Conservation (phyloP, 1,140 invertebrate genomes). For the Macrobrachium nipponense region DNA sequence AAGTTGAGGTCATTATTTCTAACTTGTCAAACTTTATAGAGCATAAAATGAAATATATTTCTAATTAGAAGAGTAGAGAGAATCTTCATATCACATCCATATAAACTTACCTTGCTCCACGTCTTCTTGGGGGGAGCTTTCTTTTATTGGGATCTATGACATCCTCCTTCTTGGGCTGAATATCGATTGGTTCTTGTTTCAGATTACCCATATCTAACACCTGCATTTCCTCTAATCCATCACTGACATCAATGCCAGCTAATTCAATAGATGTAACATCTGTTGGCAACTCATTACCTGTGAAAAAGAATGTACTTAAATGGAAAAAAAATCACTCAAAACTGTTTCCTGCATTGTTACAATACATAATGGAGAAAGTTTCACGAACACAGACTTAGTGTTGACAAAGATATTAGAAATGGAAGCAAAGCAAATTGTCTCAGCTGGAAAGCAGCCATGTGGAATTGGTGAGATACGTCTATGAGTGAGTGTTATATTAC, state of each 20-base stretch:
- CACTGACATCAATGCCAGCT: slow-evolving; percentile 23
- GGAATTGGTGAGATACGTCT: no score
- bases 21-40: no score
- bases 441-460: no score
- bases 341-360: no score
- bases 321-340: no score
- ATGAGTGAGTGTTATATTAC: no score
- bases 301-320: background rate
- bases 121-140: slow-evolving; percentile 46
- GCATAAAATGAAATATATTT: background rate
- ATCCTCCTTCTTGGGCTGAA: slow-evolving; percentile 28
- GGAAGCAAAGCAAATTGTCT: no score
- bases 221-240: slow-evolving; percentile 41
- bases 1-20: no score
- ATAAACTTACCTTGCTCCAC: slow-evolving; percentile 41
- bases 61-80: background rate
- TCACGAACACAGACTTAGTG: no score
- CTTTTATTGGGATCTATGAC: slow-evolving; percentile 38
- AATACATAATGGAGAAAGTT: no score
- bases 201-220: slow-evolving; percentile 42
- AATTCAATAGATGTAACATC: slow-evolving; percentile 20
- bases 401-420: no score
- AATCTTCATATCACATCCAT: background rate
- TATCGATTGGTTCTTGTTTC: slow-evolving; percentile 39
- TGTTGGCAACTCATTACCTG: slow-evolving; percentile 14